Conservation (phyloP, 2,888 invertebrate species). For the Exephanes ischioxanthus region DNA sequence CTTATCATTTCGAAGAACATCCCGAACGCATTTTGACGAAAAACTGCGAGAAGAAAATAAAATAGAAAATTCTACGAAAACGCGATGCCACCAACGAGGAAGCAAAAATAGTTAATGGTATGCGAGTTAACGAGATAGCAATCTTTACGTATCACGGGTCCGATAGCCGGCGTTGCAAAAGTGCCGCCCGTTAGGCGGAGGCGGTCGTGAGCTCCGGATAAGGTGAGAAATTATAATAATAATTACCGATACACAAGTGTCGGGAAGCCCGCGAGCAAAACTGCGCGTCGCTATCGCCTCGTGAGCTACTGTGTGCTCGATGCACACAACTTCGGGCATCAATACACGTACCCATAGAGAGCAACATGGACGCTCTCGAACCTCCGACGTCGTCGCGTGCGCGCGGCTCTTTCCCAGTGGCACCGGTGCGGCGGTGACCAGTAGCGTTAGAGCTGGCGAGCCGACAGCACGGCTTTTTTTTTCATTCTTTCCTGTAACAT, state of each 20-base stretch:
- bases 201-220: constrained; percentile 62
- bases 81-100: too few relatives aligned
- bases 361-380: constrained; percentile 24
- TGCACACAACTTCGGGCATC: constrained; percentile 15
- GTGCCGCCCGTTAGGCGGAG: constrained; percentile 64
- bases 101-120: too few relatives aligned
- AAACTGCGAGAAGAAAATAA: too few relatives aligned
- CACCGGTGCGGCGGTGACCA: constrained; percentile 59
- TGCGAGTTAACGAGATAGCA: too few relatives aligned
- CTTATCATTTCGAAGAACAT: too few relatives aligned
- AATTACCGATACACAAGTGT: constrained; percentile 77
- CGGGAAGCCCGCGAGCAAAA: constrained; percentile 20
- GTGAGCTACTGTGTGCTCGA: constrained; percentile 72
- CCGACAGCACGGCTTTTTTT: constrained; percentile 72
- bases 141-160: background rate
- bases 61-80: too few relatives aligned
- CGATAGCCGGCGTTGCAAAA: background rate
- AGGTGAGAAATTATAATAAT: constrained; percentile 82
- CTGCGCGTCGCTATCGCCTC: constrained; percentile 68
- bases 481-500: constrained; percentile 20
- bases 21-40: too few relatives aligned
- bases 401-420: constrained; percentile 30
- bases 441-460: constrained; percentile 76
- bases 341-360: background rate
- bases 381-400: constrained; percentile 49